Conservation (phyloP, 2,888 invertebrate species). For the Euzophera pinguis region DNA sequence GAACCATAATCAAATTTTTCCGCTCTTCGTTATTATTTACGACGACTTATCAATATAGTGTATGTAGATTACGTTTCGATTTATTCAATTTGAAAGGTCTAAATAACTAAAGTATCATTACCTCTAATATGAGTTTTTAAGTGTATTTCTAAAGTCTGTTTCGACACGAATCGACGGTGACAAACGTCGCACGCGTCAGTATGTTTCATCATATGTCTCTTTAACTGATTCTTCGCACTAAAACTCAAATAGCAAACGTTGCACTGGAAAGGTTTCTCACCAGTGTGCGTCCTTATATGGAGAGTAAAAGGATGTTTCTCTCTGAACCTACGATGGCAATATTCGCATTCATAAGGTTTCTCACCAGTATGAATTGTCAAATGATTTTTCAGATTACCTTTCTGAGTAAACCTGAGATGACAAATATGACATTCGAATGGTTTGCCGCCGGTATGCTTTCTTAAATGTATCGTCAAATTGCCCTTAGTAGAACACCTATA, state of each 20-base stretch:
- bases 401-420: slow-evolving; percentile 8
- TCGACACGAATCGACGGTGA: slow-evolving; percentile 1
- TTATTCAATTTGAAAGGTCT: not conserved
- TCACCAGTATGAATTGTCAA: not conserved
- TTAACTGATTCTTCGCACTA: slow-evolving; percentile 1
- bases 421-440: slow-evolving; percentile 12
- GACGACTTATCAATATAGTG: no score
- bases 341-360: slow-evolving; percentile 1
- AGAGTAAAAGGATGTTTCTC: slow-evolving; percentile 8
- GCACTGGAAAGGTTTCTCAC: slow-evolving; percentile 8
- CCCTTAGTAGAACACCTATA: slow-evolving; percentile 6
- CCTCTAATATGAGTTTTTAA: slow-evolving; percentile 10
- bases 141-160: slow-evolving; percentile 3
- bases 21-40: no score
- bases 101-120: slow-evolving; percentile 1
- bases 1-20: no score
- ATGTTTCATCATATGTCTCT: slow-evolving; percentile 7
- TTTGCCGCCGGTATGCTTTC: slow-evolving; percentile 9
- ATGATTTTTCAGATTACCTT: slow-evolving; percentile 8
- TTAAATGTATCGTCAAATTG: slow-evolving; percentile 3
- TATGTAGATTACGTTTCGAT: not conserved
- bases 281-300: slow-evolving; percentile 7
- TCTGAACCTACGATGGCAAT: slow-evolving; percentile 5
- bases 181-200: slow-evolving; percentile 6
- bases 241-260: slow-evolving; percentile 4